Evolutionary conservation across 2,888 invertebrate genomes (phyloP).

Genomic region (Dexiosoma caninum): DNA sequence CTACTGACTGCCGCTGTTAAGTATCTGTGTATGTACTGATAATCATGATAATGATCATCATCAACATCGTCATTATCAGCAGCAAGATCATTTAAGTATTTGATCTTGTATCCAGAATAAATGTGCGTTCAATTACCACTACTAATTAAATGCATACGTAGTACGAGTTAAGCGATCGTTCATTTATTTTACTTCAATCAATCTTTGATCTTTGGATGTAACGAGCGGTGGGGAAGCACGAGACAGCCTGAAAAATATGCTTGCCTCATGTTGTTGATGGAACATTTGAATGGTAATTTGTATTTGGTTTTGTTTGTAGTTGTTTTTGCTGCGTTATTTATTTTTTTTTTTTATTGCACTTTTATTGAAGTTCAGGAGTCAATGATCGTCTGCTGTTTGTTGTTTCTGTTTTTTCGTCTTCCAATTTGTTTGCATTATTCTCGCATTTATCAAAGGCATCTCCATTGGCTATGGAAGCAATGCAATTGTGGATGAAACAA

Average conservation of each 20-base stretch:
- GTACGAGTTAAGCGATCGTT: slow-evolving; percentile 20
- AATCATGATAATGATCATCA: neutral
- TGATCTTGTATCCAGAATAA: slow-evolving; percentile 42
- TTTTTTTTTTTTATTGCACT: slow-evolving; percentile 54
- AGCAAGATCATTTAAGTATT: slow-evolving; percentile 48
- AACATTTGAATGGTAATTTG: slow-evolving; percentile 61
- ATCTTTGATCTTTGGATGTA: slow-evolving; percentile 57
- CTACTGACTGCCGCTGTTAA: slow-evolving; percentile 10
- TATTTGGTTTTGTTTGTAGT: slow-evolving; percentile 1
- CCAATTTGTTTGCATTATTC: slow-evolving; percentile 10
- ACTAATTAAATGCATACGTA: slow-evolving; percentile 59
- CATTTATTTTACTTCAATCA: slow-evolving; percentile 46
- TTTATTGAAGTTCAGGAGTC: slow-evolving; percentile 65
- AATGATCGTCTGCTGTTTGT: slow-evolving; percentile 59
- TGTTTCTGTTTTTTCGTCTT: slow-evolving; percentile 6
- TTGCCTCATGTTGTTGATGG: slow-evolving; percentile 52
- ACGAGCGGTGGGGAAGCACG: neutral
- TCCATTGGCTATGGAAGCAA: neutral
- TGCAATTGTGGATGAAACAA: slow-evolving; percentile 24
- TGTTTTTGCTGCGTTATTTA: slow-evolving; percentile 1
- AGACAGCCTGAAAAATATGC: neutral
- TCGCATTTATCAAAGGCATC: slow-evolving; percentile 49
- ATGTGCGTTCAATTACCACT: slow-evolving; percentile 25
- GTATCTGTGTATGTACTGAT: neutral
- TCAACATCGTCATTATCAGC: slow-evolving; percentile 23